Base-by-base conservation (phyloP, 2,797 vertebrate genomes). In the Mormyrus proboscirostris region DNA sequence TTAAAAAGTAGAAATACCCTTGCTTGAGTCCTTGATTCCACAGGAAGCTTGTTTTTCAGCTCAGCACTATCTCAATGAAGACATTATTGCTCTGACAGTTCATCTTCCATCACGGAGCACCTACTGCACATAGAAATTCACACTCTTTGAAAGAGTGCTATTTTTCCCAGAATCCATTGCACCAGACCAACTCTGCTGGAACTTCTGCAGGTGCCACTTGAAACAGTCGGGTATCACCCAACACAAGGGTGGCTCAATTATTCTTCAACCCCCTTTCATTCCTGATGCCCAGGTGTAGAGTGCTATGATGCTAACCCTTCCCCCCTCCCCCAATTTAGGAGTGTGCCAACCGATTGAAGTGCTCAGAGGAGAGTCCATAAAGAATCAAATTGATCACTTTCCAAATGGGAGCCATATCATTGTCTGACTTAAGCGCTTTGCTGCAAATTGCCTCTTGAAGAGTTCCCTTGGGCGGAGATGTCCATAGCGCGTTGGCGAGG, bases 351-450 rank as follows among this genome's bases (percentile, higher is more conserved):
- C 59, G 29, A 87, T 57, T 87, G 14, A 53, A 51, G 29, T 51
- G 85, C 33, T 59, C 53, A 87, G 51, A 59, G 16, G 85, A 87
- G 51, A 87, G 85, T 87, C 29, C 85, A 59, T 87, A 87, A 87
- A 87, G 85, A 87, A 87, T 59, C 53, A 59, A 87, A 87, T 59
- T 87, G 85, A 87, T 87, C 53, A 59, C 38, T 59, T 51, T 86
- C 49, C 85, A 86, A 57, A 86, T 86, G 33, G 53, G 53, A 87
- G 33, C 33, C 29, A 59, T 87, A 41, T 87, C 50, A 33, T 59
- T 29, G 85, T 87, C 51, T 59, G 53, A 57, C 25, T 33, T 57
- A 8, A 12, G 53, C 16, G 16, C 85, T 59, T 87, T 41, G 14
- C 85, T 59, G 85, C 25, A 87, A 87, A 87, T 87, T 87, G 85